These are phyloP conservation scores for Pseudorectes ferrugineus DNA, from an alignment of 2,113 vertebrate species.

Conservation along the genomic window DNA sequence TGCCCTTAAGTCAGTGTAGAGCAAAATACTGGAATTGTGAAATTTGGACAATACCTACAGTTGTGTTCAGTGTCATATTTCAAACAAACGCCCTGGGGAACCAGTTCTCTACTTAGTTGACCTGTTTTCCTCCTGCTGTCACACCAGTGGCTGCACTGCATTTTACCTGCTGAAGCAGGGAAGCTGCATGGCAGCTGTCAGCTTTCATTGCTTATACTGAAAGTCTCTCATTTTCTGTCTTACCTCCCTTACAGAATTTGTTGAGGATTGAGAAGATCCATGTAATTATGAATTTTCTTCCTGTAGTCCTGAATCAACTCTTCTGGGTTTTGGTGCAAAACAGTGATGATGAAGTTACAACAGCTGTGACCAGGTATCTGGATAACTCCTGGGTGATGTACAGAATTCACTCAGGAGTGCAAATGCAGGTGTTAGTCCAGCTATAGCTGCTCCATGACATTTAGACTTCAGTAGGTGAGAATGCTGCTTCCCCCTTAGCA, in stretches of 20 bases:
- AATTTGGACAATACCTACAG: not conserved
- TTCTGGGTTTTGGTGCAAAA: constrained; percentile 91
- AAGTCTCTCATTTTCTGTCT: not conserved
- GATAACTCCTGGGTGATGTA: not conserved
- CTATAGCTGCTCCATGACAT: not conserved
- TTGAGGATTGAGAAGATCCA: constrained; percentile 93
- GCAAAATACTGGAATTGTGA: not conserved
- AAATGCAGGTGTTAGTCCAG: not conserved
- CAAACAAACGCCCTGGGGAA: not conserved
- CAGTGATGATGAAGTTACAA: constrained; percentile 85
- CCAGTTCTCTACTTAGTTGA: not conserved
- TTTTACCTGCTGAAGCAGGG: not conserved
- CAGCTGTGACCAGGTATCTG: constrained; percentile 86
- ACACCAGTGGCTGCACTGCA: not conserved
- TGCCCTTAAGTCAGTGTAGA: not conserved
- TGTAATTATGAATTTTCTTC: constrained; percentile 91
- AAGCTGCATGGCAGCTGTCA: not conserved
- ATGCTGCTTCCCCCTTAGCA: not conserved
- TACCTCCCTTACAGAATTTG: constrained; percentile 78
- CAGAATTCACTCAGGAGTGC: not conserved
- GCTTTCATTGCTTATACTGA: not conserved
- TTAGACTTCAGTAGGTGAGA: not conserved
- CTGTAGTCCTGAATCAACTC: constrained; percentile 94
- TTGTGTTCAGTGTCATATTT: not conserved
- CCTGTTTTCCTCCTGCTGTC: not conserved